Percentiles rank a stretch among this genome's conserved stretches.
Conservation (phyloP, 2,888 invertebrate species). For the Amiota mariae region DNA sequence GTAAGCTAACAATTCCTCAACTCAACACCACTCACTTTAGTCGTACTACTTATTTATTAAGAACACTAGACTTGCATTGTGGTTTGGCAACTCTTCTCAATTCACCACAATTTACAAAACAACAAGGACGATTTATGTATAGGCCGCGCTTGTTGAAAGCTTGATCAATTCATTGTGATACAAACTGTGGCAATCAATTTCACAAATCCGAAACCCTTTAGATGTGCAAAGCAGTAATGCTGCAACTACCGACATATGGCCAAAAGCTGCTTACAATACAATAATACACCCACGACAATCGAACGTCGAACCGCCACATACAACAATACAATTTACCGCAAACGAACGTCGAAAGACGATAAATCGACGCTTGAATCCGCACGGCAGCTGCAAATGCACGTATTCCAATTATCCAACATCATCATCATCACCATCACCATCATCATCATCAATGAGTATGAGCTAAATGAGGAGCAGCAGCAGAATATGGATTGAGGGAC, state of each 20-base stretch:
- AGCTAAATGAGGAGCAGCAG: neutral
- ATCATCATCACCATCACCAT: no score
- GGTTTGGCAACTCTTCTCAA: no score
- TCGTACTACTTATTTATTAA: no score
- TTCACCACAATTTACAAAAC: neutral
- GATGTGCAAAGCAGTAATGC: neutral
- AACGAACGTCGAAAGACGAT: neutral
- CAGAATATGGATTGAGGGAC: neutral
- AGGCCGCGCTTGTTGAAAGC: constrained; percentile 21
- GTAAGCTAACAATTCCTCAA: no score
- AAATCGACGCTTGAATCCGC: constrained; percentile 26
- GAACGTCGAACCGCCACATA: no score
- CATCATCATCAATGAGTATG: constrained; percentile 10
- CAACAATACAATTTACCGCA: no score
- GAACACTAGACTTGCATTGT: no score
- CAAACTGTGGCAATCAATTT: constrained; percentile 26
- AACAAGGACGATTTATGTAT: constrained; percentile 13
- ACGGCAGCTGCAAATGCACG: constrained; percentile 28
- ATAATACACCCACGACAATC: constrained; percentile 18
- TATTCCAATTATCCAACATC: constrained; percentile 24
- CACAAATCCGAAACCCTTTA: constrained; percentile 21
- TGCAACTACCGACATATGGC: constrained; percentile 8
- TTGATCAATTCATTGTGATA: constrained; percentile 23
- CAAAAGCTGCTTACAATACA: neutral
- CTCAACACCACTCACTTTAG: no score